Conservation (phyloP, 2,113 vertebrate genomes). For the Brachyhypopomus gauderio region DNA sequence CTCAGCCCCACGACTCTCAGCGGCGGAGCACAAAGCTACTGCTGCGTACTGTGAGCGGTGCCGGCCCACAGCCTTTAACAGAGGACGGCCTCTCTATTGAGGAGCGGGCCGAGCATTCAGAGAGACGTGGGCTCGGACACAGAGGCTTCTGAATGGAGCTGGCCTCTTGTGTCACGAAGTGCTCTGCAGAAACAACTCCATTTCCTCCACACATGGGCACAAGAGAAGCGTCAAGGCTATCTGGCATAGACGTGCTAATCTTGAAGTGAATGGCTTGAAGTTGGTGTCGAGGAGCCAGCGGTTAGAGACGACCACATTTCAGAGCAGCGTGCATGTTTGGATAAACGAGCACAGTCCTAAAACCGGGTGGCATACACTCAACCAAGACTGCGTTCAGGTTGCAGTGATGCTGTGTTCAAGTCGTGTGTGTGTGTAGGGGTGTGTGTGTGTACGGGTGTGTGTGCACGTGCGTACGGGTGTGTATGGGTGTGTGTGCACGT, state of each 20-base stretch:
- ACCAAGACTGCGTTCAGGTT: too few relatives aligned
- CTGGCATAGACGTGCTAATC: not conserved
- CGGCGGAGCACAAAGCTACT: too few relatives aligned
- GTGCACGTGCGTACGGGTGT: too few relatives aligned
- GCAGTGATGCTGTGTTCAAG: too few relatives aligned
- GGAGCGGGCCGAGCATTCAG: slow-evolving; percentile 67
- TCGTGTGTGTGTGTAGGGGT: too few relatives aligned
- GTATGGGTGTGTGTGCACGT: too few relatives aligned
- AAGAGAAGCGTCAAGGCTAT: slow-evolving; percentile 50
- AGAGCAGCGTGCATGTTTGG: not conserved
- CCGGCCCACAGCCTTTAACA: slow-evolving; percentile 58
- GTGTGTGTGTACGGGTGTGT: too few relatives aligned
- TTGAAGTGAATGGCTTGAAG: slow-evolving; percentile 22
- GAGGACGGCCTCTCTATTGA: slow-evolving; percentile 63
- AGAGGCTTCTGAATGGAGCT: slow-evolving; percentile 65
- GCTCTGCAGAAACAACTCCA: slow-evolving; percentile 63
- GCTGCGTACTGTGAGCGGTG: too few relatives aligned
- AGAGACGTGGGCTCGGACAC: slow-evolving; percentile 54
- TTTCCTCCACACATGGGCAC: slow-evolving; percentile 52
- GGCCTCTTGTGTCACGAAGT: slow-evolving; percentile 62
- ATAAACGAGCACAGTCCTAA: not conserved
- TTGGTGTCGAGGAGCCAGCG: slow-evolving; percentile 27
- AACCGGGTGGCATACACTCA: too few relatives aligned
- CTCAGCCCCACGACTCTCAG: too few relatives aligned
- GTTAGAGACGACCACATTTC: not conserved